Evolutionary conservation across 2,888 invertebrate species (phyloP).

Genomic region (Drosophila atroscutellata): DNA sequence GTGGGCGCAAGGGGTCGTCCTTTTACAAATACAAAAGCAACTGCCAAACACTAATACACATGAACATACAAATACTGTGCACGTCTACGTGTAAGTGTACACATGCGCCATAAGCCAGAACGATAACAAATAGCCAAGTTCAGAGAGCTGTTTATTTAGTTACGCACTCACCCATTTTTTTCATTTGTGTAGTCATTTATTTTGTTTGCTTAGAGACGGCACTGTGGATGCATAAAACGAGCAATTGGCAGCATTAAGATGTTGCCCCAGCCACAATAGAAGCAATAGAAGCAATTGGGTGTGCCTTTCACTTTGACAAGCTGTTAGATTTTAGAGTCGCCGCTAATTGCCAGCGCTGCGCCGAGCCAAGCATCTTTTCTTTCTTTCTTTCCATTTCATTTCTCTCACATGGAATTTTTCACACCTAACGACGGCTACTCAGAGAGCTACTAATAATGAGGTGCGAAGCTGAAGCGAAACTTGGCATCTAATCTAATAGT

Average conservation of each 20-base stretch:
- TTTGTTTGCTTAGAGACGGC: slow-evolving; percentile 32
- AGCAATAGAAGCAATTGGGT: slow-evolving; percentile 5
- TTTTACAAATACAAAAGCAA: slow-evolving; percentile 15
- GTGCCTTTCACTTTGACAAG: slow-evolving; percentile 75
- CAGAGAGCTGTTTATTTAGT: slow-evolving; percentile 47
- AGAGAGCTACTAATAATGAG: slow-evolving; percentile 1
- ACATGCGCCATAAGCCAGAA: slow-evolving; percentile 33
- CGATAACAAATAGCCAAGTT: slow-evolving; percentile 37
- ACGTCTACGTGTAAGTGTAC: slow-evolving; percentile 1
- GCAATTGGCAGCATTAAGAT: slow-evolving; percentile 65
- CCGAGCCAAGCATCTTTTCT: slow-evolving; percentile 35
- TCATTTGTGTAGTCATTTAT: background rate
- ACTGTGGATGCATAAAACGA: slow-evolving; percentile 68
- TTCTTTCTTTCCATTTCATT: slow-evolving; percentile 12
- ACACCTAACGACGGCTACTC: slow-evolving; percentile 46
- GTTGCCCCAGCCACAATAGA: slow-evolving; percentile 49
- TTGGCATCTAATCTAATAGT: slow-evolving; percentile 41
- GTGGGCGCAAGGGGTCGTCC: slow-evolving; percentile 35
- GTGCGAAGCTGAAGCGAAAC: background rate
- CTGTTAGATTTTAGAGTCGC: slow-evolving; percentile 65
- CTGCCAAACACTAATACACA: slow-evolving; percentile 14
- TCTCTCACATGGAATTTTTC: slow-evolving; percentile 40
- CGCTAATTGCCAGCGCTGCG: slow-evolving; percentile 64
- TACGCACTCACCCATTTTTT: slow-evolving; percentile 41
- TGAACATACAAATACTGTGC: background rate